phyloP scores from a whole-genome alignment of 2,888 invertebrate genomes.

The Eupithecia centaureata region DNA sequence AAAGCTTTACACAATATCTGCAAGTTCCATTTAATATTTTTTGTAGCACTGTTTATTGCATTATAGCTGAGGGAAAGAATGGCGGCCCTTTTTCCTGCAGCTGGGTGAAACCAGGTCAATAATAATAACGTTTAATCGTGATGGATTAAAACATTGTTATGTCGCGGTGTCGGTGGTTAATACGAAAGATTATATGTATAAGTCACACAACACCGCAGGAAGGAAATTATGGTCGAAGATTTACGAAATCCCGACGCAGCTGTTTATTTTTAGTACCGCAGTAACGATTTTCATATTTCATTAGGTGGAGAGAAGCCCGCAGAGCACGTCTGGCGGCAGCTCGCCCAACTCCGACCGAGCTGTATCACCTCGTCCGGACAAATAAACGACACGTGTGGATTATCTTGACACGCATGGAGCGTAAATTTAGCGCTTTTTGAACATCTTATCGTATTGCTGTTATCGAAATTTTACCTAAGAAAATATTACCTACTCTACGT shows the following conservation, averaged over 20 bases:
- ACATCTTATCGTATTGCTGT: not conserved
- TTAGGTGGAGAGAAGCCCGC: slow-evolving; percentile 78
- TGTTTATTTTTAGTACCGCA: slow-evolving; percentile 36
- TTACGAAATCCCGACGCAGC: slow-evolving; percentile 20
- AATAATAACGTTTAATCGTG: not conserved
- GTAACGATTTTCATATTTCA: slow-evolving; percentile 42
- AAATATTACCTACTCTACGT: not conserved
- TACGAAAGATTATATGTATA: too few species aligned
- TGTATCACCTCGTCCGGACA: slow-evolving; percentile 60
- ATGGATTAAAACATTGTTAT: not conserved
- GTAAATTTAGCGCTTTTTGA: not conserved
- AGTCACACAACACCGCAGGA: slow-evolving; percentile 11
- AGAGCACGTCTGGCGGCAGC: slow-evolving; percentile 74
- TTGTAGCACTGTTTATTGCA: not conserved
- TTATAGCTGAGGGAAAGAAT: not conserved
- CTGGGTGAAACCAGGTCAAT: not conserved
- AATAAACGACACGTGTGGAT: slow-evolving; percentile 35
- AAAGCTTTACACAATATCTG: slow-evolving; percentile 41
- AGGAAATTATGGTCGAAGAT: slow-evolving; percentile 20
- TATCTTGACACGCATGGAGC: not conserved
- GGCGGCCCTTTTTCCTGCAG: not conserved
- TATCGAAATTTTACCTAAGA: not conserved
- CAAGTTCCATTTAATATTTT: slow-evolving; percentile 4
- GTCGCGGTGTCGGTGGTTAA: too few species aligned
- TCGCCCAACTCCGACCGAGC: slow-evolving; percentile 74